Evolutionary conservation across 2,888 invertebrate genomes (phyloP).

Genomic region (Crossocerus cetratus): DNA sequence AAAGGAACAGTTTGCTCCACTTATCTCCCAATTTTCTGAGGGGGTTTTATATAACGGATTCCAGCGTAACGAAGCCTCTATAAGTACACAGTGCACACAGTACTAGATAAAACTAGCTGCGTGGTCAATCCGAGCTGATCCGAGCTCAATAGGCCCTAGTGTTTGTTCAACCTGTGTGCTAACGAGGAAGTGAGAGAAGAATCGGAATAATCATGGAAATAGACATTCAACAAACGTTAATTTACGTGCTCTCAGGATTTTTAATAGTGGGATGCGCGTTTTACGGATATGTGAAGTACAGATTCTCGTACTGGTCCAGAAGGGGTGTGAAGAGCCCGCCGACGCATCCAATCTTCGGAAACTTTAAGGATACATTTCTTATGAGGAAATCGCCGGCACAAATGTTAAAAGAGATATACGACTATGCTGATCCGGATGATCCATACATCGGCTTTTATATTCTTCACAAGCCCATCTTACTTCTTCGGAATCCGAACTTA

Average conservation of each 20-base stretch:
- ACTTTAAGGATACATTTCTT: constrained; percentile 60
- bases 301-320: constrained; percentile 64
- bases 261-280: constrained; percentile 21
- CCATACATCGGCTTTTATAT: constrained; percentile 77
- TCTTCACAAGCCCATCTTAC: constrained; percentile 76
- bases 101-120: too few relatives aligned
- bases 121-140: too few relatives aligned
- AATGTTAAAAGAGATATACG: constrained; percentile 62
- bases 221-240: not conserved
- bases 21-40: too few relatives aligned
- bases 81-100: too few relatives aligned
- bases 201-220: not conserved
- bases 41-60: too few relatives aligned
- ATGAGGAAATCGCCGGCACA: constrained; percentile 60
- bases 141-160: too few relatives aligned
- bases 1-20: too few relatives aligned
- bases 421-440: constrained; percentile 55
- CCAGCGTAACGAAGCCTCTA: too few relatives aligned
- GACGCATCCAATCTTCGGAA: constrained; percentile 62
- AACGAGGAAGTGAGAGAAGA: not conserved
- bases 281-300: constrained; percentile 60
- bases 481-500: constrained; percentile 76
- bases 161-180: not conserved
- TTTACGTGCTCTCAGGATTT: not conserved
- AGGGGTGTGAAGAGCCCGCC: constrained; percentile 59